These are phyloP conservation scores for Miniopterus natalensis DNA, from an alignment of 2,113 vertebrate genomes.

Conservation along the genomic window DNA sequence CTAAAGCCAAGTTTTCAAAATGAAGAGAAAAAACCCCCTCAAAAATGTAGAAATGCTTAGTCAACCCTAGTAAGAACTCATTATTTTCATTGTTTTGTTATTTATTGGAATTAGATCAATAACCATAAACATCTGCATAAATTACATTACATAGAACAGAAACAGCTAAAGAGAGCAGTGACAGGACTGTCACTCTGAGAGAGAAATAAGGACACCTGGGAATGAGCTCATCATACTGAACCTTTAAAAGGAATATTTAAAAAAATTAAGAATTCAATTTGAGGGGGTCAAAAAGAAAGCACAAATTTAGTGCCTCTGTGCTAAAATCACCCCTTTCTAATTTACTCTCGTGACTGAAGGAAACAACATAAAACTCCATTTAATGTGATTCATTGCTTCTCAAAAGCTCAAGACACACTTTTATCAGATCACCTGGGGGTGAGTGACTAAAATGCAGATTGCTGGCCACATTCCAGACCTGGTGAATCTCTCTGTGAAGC, in stretches of 20 bases:
- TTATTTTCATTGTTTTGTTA: not conserved
- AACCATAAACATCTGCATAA: constrained; percentile 28
- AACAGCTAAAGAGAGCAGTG: not conserved
- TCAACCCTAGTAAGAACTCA: not conserved
- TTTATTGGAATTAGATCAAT: constrained; percentile 34
- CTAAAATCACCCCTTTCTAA: not conserved
- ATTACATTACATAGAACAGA: not conserved
- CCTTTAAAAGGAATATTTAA: not conserved
- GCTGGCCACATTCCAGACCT: not conserved
- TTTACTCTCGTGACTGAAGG: constrained; percentile 16
- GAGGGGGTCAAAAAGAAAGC: not conserved
- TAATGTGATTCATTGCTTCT: not conserved
- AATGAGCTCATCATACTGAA: not conserved
- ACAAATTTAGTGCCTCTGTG: not conserved
- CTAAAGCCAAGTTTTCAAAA: constrained; percentile 46
- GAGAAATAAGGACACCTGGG: not conserved
- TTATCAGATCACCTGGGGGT: not conserved
- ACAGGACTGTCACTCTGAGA: not conserved
- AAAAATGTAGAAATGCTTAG: not conserved
- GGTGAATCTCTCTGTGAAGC: not conserved
- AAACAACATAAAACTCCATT: constrained; percentile 11
- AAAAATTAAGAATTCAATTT: constrained; percentile 11
- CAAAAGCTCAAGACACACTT: not conserved
- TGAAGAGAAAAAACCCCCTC: not conserved
- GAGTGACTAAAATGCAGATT: not conserved